Base-by-base conservation (phyloP, 2,113 vertebrate species). In the Urocitellus parryii region DNA sequence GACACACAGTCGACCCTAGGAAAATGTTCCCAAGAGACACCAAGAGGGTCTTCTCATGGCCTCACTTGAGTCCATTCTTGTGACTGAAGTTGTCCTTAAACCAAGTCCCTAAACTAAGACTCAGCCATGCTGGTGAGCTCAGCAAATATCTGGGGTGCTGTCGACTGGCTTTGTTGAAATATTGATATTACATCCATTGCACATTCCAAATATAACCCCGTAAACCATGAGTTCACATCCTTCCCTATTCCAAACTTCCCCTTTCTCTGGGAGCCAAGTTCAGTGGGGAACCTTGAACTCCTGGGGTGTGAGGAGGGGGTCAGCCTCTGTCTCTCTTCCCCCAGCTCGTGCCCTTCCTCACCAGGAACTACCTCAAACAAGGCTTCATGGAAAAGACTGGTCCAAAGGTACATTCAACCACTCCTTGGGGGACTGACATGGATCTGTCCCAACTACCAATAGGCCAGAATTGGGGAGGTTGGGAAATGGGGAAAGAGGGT, bases 331-430 rank as follows among this genome's bases (percentile, higher is more conserved):
- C 74, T 92, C 67, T 90, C 96, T 91, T 96, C 81, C 96, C 84
- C 68, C 98, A 99, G 99, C 98, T 99, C 79, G 96, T 99, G 96
- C 99, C 99, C 81, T 98, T 98, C 97, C 98, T 99, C 97, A 99
- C 99, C 58, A 98, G 99, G 98, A 98, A 96, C 89, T 99, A 98
- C 93, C 93, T 99, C 95, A 99, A 99, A 98, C 99, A 99, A 96
- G 99, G 99, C 20, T 99, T 99, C 98, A 99, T 99, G 99, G 99
- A 99, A 97, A 99, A 99, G 98, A 99, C 99, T 0, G 99, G 99
- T 24, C 99, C 99, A 27, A 99, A 98, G 98, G 99, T 99, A 97
- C 34, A 98, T 98, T 48, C 73, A 39, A 0, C 34, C 2, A 0
- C 27, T 72, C 20, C 25, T 61, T 68, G 27, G 58, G 77, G 58